phyloP scores from a whole-genome alignment of 64 coral and sea anemone genomes.

The Porites australiensis region DNA sequence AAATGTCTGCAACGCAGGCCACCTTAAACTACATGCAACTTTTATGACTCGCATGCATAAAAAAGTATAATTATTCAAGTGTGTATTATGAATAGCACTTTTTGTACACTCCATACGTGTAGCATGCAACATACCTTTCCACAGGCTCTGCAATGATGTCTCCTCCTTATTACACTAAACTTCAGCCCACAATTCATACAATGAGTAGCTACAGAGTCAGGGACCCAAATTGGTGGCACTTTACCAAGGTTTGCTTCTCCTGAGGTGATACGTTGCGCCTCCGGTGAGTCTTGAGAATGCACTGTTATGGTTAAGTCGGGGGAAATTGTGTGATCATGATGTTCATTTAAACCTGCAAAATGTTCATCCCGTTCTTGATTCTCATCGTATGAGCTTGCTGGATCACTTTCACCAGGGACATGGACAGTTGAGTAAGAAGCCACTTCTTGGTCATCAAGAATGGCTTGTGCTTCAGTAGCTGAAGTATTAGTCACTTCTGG shows the following conservation, averaged over 20 bases:
- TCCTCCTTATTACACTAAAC: slow-evolving; percentile 83
- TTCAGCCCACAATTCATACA: slow-evolving; percentile 95
- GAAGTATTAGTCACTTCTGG: neutral
- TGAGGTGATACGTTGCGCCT: slow-evolving; percentile 64
- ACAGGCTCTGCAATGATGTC: slow-evolving; percentile 97
- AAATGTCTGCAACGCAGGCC: no score
- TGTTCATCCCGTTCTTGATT: no score
- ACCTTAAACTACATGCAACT: no score
- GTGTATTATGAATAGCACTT: no score
- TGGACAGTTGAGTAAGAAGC: neutral
- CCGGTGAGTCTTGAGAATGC: neutral
- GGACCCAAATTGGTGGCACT: slow-evolving; percentile 89
- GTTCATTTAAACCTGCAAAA: neutral
- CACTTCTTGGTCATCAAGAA: neutral
- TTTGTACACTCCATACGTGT: no score
- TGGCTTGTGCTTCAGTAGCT: neutral
- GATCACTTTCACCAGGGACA: neutral
- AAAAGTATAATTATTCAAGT: no score
- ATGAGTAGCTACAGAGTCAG: slow-evolving; percentile 75
- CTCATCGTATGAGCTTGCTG: neutral
- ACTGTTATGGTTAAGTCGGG: slow-evolving; percentile 14
- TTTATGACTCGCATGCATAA: no score
- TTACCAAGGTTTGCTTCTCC: slow-evolving; percentile 90
- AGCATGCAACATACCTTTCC: slow-evolving; percentile 77
- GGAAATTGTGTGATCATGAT: no score